A percentile compares a stretch with the other conserved stretches of the same genome.
Conservation (phyloP, 2,797 vertebrate genomes). For the Pantherophis alleghaniensis region DNA sequence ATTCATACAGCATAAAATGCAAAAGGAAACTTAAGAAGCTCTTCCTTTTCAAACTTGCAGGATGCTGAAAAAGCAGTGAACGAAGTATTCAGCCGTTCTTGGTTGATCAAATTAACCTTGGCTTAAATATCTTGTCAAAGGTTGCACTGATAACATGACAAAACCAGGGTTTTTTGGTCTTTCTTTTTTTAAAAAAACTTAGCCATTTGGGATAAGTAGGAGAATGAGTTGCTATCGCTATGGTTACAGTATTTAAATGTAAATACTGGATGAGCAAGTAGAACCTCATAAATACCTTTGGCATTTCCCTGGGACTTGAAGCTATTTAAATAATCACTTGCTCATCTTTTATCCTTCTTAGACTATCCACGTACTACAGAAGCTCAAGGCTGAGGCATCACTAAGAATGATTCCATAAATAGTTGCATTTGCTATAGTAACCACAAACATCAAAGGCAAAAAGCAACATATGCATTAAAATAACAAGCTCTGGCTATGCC, state of each 20-base stretch:
- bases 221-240: slow-evolving; percentile 11
- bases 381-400: slow-evolving; percentile 55
- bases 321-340: slow-evolving; percentile 61
- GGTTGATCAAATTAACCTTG: neutral
- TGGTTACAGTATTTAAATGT: neutral
- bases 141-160: neutral
- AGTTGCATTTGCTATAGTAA: slow-evolving; percentile 57
- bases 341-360: slow-evolving; percentile 70
- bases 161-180: neutral
- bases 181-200: neutral
- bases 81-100: slow-evolving; percentile 11
- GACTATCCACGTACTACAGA: slow-evolving; percentile 57
- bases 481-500: neutral
- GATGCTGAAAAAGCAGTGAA: neutral
- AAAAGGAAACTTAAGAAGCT: neutral
- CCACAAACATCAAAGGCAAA: slow-evolving; percentile 55
- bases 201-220: slow-evolving; percentile 6
- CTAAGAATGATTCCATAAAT: slow-evolving; percentile 61
- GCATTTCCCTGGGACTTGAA: slow-evolving; percentile 58
- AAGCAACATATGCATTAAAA: slow-evolving; percentile 48
- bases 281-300: slow-evolving; percentile 65
- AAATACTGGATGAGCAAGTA: slow-evolving; percentile 52
- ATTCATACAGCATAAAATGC: neutral
- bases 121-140: neutral
- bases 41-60: neutral